phyloP scores from a whole-genome alignment of 1,140 invertebrate species.

The Megathymus violae region DNA sequence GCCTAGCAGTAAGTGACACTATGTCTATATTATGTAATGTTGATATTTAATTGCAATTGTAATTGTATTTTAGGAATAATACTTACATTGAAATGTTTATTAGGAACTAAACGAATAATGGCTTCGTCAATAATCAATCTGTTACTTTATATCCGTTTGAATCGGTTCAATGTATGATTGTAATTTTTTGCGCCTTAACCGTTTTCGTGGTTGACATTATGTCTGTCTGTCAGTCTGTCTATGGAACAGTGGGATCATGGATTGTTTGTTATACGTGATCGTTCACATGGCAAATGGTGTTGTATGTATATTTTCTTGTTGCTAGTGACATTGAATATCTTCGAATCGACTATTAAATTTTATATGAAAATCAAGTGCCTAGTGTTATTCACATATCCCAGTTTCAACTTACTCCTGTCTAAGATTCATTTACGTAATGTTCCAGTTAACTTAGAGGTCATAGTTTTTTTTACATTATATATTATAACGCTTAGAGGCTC shows the following conservation, averaged over 20 bases:
- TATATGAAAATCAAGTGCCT: constrained; percentile 61
- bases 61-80: constrained; percentile 50
- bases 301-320: constrained; percentile 75
- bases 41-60: constrained; percentile 60
- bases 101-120: constrained; percentile 48
- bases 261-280: constrained; percentile 3
- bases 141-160: no score
- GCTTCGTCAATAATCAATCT: constrained; percentile 55
- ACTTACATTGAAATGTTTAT: constrained; percentile 42
- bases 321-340: constrained; percentile 67
- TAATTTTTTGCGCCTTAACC: background rate
- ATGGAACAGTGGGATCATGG: no score
- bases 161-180: no score
- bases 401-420: no score
- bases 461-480: no score
- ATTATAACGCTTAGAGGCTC: no score
- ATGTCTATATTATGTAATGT: constrained; percentile 56
- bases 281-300: constrained; percentile 37
- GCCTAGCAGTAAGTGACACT: constrained; percentile 45
- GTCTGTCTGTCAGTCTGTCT: no score
- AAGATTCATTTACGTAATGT: no score
- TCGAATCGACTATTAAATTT: constrained; percentile 77
- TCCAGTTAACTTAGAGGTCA: no score
- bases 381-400: no score
- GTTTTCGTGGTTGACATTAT: no score